A percentile compares a stretch with the other conserved stretches of the same genome.
Evolutionary conservation across 2,113 vertebrate species (phyloP).

Genomic region (Cisticola juncidis): DNA sequence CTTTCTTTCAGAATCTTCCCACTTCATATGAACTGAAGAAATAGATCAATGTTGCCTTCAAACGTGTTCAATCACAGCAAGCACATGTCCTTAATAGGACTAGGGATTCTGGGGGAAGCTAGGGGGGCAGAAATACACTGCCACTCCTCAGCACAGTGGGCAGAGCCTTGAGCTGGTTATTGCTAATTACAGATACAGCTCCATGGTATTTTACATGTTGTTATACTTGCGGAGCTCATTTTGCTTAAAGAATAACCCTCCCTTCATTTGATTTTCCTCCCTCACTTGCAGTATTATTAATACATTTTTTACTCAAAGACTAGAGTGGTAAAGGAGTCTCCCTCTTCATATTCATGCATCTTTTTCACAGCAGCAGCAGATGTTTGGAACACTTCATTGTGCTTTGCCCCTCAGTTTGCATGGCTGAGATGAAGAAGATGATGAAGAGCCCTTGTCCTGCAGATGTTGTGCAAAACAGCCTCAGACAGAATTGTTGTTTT

Average conservation of each 20-base stretch:
- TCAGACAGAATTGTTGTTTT: neutral
- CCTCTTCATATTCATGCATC: neutral
- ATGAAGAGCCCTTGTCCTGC: neutral
- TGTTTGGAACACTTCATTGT: neutral
- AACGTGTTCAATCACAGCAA: rapidly evolving
- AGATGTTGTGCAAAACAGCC: neutral
- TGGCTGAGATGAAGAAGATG: neutral
- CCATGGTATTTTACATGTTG: neutral
- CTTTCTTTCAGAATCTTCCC: neutral
- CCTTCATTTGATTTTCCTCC: neutral
- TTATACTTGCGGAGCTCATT: neutral
- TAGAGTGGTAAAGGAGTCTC: neutral
- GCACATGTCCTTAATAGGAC: neutral
- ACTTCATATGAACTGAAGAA: neutral
- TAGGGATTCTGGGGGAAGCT: neutral
- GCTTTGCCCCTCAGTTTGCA: neutral
- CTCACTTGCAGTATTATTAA: neutral
- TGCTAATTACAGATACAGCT: neutral
- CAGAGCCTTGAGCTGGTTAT: neutral
- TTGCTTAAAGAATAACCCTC: neutral
- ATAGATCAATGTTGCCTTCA: neutral
- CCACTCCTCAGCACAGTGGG: neutral
- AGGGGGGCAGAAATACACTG: rapidly evolving
- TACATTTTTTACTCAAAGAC: neutral
- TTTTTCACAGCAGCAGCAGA: neutral